These are phyloP conservation scores for Coendou prehensilis DNA, from an alignment of 2,797 vertebrate genomes.

Conservation along the genomic window DNA sequence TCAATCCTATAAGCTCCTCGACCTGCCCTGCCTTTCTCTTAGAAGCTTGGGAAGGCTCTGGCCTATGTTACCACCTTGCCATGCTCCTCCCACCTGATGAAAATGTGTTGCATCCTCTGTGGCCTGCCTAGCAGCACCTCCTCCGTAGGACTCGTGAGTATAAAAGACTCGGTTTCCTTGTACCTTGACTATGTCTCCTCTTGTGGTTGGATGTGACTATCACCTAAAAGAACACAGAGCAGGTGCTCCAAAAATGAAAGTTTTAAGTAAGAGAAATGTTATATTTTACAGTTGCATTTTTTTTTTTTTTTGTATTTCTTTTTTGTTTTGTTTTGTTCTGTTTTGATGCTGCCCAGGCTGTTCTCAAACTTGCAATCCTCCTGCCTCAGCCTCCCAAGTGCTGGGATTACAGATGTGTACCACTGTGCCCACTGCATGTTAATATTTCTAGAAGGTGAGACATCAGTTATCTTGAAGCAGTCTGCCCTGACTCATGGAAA, in stretches of 20 bases:
- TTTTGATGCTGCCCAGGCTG: not conserved
- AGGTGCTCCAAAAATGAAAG: not conserved
- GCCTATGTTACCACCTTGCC: not conserved
- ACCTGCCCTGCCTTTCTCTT: not conserved
- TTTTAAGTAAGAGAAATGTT: not conserved
- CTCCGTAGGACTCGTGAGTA: not conserved
- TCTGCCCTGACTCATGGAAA: constrained; percentile 4
- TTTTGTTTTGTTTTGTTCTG: not conserved
- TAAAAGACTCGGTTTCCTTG: not conserved
- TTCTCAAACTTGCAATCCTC: not conserved
- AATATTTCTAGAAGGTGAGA: constrained; percentile 55
- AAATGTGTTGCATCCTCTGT: not conserved
- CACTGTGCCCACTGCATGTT: not conserved
- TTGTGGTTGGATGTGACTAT: not conserved
- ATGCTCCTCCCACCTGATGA: not conserved
- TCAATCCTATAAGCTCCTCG: not conserved
- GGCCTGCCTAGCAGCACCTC: no score
- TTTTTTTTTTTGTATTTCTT: not conserved
- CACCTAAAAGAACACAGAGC: not conserved
- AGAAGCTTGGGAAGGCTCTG: not conserved
- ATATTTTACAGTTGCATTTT: not conserved
- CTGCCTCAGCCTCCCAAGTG: not conserved
- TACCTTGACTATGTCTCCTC: not conserved
- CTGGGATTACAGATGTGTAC: not conserved
- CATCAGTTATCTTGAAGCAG: constrained; percentile 23